Evolutionary conservation across 1,140 invertebrate species (phyloP).

Genomic region (Calycopis cecrops): DNA sequence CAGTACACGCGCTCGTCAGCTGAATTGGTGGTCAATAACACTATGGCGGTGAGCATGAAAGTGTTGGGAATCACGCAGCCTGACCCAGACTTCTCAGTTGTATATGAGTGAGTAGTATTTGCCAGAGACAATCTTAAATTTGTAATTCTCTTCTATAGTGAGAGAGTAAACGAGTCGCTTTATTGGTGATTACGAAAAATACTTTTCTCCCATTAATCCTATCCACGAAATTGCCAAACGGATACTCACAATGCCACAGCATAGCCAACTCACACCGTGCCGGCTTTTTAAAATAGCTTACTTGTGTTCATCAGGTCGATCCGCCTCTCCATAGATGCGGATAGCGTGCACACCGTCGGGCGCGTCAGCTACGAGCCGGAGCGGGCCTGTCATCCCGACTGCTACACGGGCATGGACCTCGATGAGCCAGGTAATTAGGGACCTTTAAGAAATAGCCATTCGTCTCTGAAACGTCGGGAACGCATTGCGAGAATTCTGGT

Average conservation of each 20-base stretch:
- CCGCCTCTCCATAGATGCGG: slow-evolving; percentile 22
- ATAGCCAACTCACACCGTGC: too few relatives aligned
- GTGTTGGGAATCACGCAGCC: slow-evolving; percentile 28
- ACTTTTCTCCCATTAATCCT: too few relatives aligned
- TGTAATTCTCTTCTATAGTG: too few relatives aligned
- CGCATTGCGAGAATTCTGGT: too few relatives aligned
- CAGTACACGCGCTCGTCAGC: slow-evolving; percentile 36
- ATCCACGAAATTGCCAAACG: too few relatives aligned
- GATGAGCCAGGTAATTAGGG: slow-evolving; percentile 33
- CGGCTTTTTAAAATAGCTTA: too few relatives aligned
- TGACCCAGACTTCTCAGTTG: slow-evolving; percentile 25
- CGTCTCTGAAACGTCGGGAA: too few relatives aligned
- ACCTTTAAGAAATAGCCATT: not conserved
- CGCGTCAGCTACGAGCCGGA: slow-evolving; percentile 39
- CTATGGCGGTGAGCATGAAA: slow-evolving; percentile 42
- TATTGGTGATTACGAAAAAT: too few relatives aligned
- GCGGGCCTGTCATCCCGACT: slow-evolving; percentile 36
- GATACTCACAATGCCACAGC: too few relatives aligned
- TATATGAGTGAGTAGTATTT: slow-evolving; percentile 24
- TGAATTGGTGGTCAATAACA: slow-evolving; percentile 39
- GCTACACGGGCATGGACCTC: slow-evolving; percentile 52
- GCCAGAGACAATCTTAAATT: not conserved
- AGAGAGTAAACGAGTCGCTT: too few relatives aligned
- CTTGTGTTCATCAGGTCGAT: too few relatives aligned
- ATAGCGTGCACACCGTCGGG: slow-evolving; percentile 19